phyloP scores from a whole-genome alignment of 2,113 vertebrate species.

The Psittacula cyanocephala region DNA sequence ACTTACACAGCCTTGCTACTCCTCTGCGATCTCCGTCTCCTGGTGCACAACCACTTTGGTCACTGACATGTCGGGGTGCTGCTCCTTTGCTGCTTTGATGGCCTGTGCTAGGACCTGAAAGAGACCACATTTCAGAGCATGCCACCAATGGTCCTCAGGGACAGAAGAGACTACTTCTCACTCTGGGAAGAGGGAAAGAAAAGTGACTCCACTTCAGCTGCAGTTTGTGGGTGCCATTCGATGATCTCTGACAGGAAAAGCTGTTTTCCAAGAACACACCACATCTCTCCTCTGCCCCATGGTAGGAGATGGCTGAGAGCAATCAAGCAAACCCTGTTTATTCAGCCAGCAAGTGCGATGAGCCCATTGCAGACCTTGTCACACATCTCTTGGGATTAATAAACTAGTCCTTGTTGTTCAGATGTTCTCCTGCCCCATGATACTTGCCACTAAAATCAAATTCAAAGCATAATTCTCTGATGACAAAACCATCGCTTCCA shows the following conservation, averaged over 20 bases:
- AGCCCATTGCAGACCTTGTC: background rate
- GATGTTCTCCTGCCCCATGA: background rate
- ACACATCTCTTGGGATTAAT: background rate
- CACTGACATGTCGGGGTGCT: slow-evolving; percentile 98
- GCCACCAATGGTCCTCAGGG: too few species aligned
- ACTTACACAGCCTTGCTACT: slow-evolving; percentile 73
- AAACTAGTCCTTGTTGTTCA: background rate
- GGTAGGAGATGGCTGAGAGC: background rate
- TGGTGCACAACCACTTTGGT: slow-evolving; percentile 99
- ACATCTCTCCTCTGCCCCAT: background rate
- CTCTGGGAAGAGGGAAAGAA: background rate
- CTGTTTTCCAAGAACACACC: background rate
- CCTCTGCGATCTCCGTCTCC: slow-evolving; percentile 93
- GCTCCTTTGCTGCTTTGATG: slow-evolving; percentile 95
- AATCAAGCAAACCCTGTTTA: background rate
- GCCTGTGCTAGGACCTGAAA: slow-evolving; percentile 92
- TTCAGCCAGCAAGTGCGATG: background rate
- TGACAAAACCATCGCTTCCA: slow-evolving; percentile 15
- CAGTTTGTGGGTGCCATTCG: background rate
- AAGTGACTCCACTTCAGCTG: background rate
- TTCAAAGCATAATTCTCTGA: background rate
- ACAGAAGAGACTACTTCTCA: background rate
- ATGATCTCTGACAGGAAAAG: background rate
- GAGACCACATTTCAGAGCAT: background rate
- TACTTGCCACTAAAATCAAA: background rate